Evolutionary conservation across 92 coral and sea anemone genomes (phyloP), one percentile per base, ranked within the genome.

Genomic region (Umimayanthus chanpuru): DNA sequence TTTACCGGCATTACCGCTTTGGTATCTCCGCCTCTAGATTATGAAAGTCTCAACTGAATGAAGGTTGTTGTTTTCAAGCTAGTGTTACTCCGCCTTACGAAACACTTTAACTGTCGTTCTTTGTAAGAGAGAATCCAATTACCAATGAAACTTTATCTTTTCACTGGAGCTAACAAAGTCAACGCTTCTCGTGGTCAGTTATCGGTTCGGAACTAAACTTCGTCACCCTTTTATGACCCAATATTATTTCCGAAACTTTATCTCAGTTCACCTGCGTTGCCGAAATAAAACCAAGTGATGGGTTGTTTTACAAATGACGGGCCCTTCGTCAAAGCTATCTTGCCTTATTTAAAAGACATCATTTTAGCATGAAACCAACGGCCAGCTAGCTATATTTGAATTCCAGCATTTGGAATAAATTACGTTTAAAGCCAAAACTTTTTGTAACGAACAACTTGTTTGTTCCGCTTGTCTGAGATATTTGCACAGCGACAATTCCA

Each of bases 391-490:
- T 70, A 83, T 40, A 44, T 83, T 44, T 71, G 87, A 83, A 83
- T 83, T 83, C 87, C 87, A 44, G 25, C 55, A 83, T 83, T 83
- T 53, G 26, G 78, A 39, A 70, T 83, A 70, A 83, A 83, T 83
- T 71, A 70, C 28, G 41, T 68, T 12, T 74, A 50, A 47, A 70
- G 67, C 87, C 77, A 72, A 70, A 70, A 71, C 64, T 68, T 83
- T 83, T 83, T 83, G 78, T 70, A 83, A 83, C 87, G 65, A 83
- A 70, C 77, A 29, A 43, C 29, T 29, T 83, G 65, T 83, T 83
- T 83, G 87, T 83, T 83, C 87, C 87, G 87, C 64, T 41, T 83
- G 87, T 70, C 87, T 68, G 23, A 26, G 66, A 9, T 83, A 70
- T 83, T 83, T 71, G 47, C 87, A 70, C 78, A 44, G 65, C 8